These are phyloP conservation scores for Seriola quinqueradiata DNA, from an alignment of 2,113 vertebrate species.

Conservation along the genomic window DNA sequence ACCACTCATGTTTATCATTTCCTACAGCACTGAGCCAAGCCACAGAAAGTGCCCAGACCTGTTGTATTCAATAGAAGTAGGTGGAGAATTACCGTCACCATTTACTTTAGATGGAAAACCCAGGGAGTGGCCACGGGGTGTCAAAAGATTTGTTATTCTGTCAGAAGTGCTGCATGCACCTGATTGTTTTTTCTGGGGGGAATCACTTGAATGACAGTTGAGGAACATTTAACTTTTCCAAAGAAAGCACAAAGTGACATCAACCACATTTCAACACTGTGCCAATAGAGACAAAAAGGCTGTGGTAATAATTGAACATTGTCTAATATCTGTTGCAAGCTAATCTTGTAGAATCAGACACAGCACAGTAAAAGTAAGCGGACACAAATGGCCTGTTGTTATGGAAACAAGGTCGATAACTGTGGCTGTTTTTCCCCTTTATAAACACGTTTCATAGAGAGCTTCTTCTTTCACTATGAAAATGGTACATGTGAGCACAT, in stretches of 20 bases:
- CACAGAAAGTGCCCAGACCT: slow-evolving; percentile 20
- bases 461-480: slow-evolving; percentile 5
- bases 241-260: not conserved
- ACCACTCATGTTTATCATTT: slow-evolving; percentile 5
- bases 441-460: not conserved
- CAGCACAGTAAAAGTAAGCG: slow-evolving; percentile 23
- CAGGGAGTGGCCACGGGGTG: not conserved
- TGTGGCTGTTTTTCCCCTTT: not conserved
- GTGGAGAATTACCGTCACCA: not conserved
- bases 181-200: not conserved
- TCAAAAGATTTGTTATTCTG: not conserved
- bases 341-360: slow-evolving; percentile 25
- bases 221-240: not conserved
- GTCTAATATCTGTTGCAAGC: slow-evolving; percentile 9
- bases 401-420: slow-evolving; percentile 56
- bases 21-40: not conserved
- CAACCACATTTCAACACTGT: not conserved
- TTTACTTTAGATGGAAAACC: not conserved
- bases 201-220: not conserved
- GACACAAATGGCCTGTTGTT: slow-evolving; percentile 43
- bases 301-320: not conserved
- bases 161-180: not conserved
- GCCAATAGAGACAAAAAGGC: not conserved
- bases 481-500: not conserved
- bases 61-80: not conserved